These are phyloP conservation scores for Epinephelus malabaricus DNA, from an alignment of 2,797 vertebrate species.

Conservation along the genomic window DNA sequence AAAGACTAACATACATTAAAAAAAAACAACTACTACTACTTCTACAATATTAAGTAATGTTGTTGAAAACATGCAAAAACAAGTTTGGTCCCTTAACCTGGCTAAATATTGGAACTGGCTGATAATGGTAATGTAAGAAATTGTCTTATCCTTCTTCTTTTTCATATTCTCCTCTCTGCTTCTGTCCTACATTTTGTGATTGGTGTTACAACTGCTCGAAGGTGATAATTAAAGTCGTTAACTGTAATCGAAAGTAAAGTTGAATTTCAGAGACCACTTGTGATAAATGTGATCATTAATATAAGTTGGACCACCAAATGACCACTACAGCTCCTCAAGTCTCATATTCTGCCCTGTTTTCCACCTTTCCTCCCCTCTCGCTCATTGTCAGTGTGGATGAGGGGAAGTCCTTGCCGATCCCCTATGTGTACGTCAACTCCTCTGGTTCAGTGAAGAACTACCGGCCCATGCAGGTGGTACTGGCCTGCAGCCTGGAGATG, in stretches of 20 bases:
- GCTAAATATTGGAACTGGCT: background rate
- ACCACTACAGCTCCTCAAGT: background rate
- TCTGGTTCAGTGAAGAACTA: slow-evolving; percentile 89
- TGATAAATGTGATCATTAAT: background rate
- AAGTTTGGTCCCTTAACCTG: background rate
- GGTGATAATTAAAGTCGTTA: background rate
- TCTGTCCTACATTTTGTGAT: background rate
- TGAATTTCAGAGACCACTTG: background rate
- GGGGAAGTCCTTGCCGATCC: slow-evolving; percentile 85
- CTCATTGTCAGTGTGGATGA: slow-evolving; percentile 82
- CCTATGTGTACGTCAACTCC: slow-evolving; percentile 91
- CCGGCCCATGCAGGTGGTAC: slow-evolving; percentile 89
- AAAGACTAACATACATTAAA: too few species aligned
- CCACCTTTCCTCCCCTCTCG: background rate
- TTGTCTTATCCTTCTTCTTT: background rate
- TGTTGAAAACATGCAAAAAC: too few species aligned
- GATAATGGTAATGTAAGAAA: background rate
- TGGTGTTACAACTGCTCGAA: background rate
- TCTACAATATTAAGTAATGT: too few species aligned
- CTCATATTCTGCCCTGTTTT: slow-evolving; percentile 21
- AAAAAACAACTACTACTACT: too few species aligned
- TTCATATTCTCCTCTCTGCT: background rate
- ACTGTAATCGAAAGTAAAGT: background rate
- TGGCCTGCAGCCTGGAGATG: slow-evolving; percentile 89
- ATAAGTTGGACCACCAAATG: background rate